These are phyloP conservation scores for Buphagus erythrorhynchus DNA, from an alignment of 2,797 vertebrate genomes.

Conservation along the genomic window DNA sequence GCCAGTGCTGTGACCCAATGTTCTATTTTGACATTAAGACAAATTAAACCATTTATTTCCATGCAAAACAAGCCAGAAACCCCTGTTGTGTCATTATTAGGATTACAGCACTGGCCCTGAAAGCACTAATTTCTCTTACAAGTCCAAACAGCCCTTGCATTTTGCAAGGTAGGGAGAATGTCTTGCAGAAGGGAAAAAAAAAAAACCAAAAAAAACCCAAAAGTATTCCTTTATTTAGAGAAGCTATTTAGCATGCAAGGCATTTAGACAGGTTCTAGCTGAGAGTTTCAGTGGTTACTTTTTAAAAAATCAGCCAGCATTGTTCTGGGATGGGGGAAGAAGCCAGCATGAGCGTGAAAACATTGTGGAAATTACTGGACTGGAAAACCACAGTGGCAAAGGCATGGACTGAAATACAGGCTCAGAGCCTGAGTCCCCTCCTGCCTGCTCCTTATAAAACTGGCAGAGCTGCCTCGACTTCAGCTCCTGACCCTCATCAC, in stretches of 20 bases:
- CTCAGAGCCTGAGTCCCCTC: neutral
- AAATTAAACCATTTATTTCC: constrained; percentile 44
- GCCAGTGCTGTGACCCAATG: neutral
- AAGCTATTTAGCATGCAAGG: constrained; percentile 11
- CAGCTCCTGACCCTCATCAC: neutral
- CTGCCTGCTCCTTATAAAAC: neutral
- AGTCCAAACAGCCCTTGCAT: neutral
- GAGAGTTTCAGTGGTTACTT: neutral
- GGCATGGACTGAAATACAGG: neutral
- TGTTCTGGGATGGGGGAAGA: neutral
- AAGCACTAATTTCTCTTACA: neutral
- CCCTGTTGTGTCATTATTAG: constrained; percentile 11
- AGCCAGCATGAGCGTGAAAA: neutral
- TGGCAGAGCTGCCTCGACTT: neutral
- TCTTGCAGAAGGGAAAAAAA: neutral
- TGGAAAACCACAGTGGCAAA: neutral
- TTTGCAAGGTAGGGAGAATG: neutral
- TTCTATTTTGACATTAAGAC: constrained; percentile 35
- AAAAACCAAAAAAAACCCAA: rapidly evolving
- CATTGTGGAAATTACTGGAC: neutral
- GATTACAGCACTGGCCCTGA: neutral
- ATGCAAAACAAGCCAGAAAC: constrained; percentile 8
- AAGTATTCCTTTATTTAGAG: neutral
- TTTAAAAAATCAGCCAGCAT: neutral
- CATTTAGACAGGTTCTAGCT: neutral